Percentiles rank a stretch among this genome's conserved stretches.
Evolutionary conservation across 2,888 invertebrate species (phyloP).

Genomic region (Odontocolon sp.): DNA sequence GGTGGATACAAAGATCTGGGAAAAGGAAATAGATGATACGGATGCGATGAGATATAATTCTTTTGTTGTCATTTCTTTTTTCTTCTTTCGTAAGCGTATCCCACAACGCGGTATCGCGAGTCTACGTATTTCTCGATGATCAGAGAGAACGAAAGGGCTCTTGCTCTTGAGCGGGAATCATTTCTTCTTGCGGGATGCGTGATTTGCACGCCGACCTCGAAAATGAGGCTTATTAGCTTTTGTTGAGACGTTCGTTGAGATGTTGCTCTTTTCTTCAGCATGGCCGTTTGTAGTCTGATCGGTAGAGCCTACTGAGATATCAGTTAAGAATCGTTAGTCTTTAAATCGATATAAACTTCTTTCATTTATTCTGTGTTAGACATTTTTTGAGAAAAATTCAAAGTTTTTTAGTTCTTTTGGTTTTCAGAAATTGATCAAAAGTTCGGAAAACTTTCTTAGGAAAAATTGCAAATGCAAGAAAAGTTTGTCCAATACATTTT

Average conservation of each 20-base stretch:
- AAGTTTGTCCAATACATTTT: too few species aligned
- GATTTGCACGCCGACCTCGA: slow-evolving; percentile 34
- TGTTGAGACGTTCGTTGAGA: background rate
- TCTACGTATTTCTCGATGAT: background rate
- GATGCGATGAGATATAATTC: background rate
- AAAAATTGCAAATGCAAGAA: too few species aligned
- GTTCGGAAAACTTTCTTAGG: too few species aligned
- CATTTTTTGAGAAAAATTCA: too few species aligned
- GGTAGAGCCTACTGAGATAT: slow-evolving; percentile 30
- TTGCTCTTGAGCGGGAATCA: background rate
- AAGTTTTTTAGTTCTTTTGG: too few species aligned
- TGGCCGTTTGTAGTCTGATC: slow-evolving; percentile 60
- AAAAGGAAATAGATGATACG: background rate
- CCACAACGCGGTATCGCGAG: slow-evolving; percentile 1
- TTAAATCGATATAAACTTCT: background rate
- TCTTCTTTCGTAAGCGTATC: background rate
- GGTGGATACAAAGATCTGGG: background rate
- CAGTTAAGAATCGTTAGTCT: background rate
- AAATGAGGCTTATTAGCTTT: slow-evolving; percentile 26
- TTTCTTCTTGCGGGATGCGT: slow-evolving; percentile 48
- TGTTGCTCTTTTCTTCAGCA: slow-evolving; percentile 49
- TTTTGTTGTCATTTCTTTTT: background rate
- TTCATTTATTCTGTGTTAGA: too few species aligned
- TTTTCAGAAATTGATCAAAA: too few species aligned
- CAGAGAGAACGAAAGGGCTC: background rate